phyloP scores from a whole-genome alignment of 2,888 invertebrate genomes.

The Tenthredo livida region DNA sequence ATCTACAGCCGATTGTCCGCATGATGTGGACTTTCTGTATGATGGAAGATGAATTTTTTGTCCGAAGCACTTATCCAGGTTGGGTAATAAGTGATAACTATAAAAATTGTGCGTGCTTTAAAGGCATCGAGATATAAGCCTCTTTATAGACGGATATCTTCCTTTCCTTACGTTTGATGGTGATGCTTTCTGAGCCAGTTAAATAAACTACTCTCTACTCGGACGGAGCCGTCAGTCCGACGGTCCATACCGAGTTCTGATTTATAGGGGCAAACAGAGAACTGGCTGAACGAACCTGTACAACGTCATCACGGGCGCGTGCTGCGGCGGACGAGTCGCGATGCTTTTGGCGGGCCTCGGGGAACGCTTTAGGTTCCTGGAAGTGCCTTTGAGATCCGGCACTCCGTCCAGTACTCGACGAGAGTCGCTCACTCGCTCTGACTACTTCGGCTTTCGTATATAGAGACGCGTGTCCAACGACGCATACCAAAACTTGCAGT shows the following conservation, averaged over 20 bases:
- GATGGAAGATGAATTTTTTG: not conserved
- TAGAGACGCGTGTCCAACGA: conserved; percentile 51
- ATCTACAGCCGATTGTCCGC: not conserved
- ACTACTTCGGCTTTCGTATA: conserved; percentile 18
- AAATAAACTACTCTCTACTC: conserved; percentile 13
- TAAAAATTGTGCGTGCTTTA: not conserved
- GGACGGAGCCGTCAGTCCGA: conserved; percentile 23
- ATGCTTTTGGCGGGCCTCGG: conserved; percentile 47
- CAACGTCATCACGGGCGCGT: conserved; percentile 50
- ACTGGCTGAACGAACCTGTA: conserved; percentile 51
- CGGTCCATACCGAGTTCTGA: conserved; percentile 41
- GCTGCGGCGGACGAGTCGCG: conserved; percentile 42
- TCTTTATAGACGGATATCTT: conserved; percentile 28
- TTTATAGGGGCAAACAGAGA: conserved; percentile 52
- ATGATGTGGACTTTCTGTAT: not conserved
- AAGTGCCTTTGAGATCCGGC: conserved; percentile 53
- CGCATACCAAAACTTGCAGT: conserved; percentile 46
- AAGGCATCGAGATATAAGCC: not conserved
- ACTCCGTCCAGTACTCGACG: conserved; percentile 39
- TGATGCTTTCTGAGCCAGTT: conserved; percentile 31
- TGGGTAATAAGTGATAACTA: not conserved
- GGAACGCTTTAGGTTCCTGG: conserved; percentile 49
- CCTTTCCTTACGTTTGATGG: not conserved
- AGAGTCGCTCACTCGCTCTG: not conserved
- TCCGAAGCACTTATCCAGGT: not conserved